A percentile compares a stretch with the other conserved stretches of the same genome.
phyloP scores from a whole-genome alignment of 2,797 vertebrate genomes.

The Alfaro cultratus region DNA sequence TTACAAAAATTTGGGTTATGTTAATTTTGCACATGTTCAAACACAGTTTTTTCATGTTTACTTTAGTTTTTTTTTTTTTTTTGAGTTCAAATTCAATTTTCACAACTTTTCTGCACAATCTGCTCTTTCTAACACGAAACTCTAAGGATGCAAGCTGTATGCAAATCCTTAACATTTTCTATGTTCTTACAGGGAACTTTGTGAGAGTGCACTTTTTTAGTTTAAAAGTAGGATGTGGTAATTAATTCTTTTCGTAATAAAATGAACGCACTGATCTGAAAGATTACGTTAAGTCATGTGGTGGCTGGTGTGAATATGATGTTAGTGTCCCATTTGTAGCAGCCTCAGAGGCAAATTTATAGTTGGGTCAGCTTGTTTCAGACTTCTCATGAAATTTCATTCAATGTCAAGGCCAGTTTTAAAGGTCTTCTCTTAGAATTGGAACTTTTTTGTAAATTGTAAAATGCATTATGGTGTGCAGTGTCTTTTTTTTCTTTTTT shows the following conservation, averaged over 20 bases:
- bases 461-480: constrained; percentile 33
- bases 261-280: constrained; percentile 37
- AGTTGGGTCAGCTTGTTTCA: constrained; percentile 28
- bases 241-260: neutral
- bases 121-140: neutral
- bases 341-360: constrained; percentile 39
- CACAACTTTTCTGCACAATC: constrained; percentile 22
- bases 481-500: constrained; percentile 46
- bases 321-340: constrained; percentile 22
- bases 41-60: constrained; percentile 3
- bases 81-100: neutral
- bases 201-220: constrained; percentile 1
- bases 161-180: neutral
- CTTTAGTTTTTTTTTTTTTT: neutral
- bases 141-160: neutral
- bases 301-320: constrained; percentile 39
- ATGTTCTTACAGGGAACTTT: constrained; percentile 17
- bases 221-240: neutral
- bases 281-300: constrained; percentile 36
- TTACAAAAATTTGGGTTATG: neutral
- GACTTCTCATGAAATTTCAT: constrained; percentile 45
- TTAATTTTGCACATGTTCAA: constrained; percentile 14
- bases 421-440: constrained; percentile 50
- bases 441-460: constrained; percentile 32
- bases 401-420: constrained; percentile 53